Evolutionary conservation across 1,140 invertebrate genomes (phyloP).

Genomic region (Aphelenchoides avenae): DNA sequence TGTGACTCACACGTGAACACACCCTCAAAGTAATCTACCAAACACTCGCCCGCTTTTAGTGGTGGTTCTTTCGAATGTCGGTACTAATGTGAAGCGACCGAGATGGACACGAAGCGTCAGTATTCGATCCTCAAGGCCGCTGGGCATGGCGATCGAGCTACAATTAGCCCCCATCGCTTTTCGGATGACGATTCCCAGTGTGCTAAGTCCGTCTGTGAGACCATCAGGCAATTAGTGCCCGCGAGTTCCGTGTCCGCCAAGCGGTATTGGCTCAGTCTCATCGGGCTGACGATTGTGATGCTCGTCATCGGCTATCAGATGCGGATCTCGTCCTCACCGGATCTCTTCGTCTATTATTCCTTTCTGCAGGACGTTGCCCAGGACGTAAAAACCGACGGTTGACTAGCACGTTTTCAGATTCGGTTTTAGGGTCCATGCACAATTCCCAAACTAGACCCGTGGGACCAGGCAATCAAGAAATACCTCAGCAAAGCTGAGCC

Average conservation of each 20-base stretch:
- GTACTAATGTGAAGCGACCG: no score
- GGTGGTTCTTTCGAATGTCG: no score
- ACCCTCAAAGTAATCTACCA: no score
- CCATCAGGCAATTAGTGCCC: no score
- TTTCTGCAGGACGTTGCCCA: background rate
- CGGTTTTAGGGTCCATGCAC: conserved; percentile 27
- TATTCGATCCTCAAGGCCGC: no score
- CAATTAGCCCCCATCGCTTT: no score
- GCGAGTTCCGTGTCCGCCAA: no score
- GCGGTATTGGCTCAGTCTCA: conserved; percentile 10
- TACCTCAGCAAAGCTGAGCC: conserved; percentile 24
- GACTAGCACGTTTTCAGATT: background rate
- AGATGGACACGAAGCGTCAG: no score
- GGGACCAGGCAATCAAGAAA: conserved; percentile 33
- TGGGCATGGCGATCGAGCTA: no score
- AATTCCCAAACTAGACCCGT: conserved; percentile 42
- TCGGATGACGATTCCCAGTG: conserved; percentile 5
- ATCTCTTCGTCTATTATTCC: conserved; percentile 17
- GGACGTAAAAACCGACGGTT: conserved; percentile 6
- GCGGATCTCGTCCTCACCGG: background rate
- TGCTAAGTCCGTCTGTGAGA: no score
- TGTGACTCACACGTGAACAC: no score
- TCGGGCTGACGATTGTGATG: background rate
- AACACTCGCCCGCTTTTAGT: no score
- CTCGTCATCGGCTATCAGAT: conserved; percentile 1